Evolutionary conservation across 2,888 invertebrate species (phyloP), one percentile per base, ranked within the genome.

Genomic region (Pristionchus fissidentatus): DNA sequence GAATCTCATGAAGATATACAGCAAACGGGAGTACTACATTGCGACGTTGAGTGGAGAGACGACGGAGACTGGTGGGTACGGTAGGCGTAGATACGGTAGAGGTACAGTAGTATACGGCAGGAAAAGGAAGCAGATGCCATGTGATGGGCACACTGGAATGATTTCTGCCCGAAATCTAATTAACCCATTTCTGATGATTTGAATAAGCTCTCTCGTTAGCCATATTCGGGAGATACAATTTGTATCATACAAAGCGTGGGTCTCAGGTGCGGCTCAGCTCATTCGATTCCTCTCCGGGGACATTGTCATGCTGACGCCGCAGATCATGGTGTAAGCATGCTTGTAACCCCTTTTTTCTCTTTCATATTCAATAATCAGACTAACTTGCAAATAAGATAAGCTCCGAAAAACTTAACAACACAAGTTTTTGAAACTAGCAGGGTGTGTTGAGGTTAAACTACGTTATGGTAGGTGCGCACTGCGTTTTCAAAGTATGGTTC

Each of bases 281-380:
- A n/a, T 82, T 22, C 10, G 7, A 3, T 46, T 52, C 52, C 82
- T 82, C 46, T 82, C 82, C 13, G 82, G 57, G 2, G 82, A 82
- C 32, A 82, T 82, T 35, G 70, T 82, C 66, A 70, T 82, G n/a
- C 49, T 70, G n/a, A 82, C 82, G 3, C 82, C 82, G 4, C 82
- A 82, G 29, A 82, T 82, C 32, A 46, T 82, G n/a, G 70, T 82
- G 82, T 82, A 15, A 66, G 66, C 70, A n/a, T n/a, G n/a, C n/a
- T n/a, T n/a, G n/a, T n/a, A n/a, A n/a, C n/a, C n/a, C 32, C 19
- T 19, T 35, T 35, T n/a, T 22, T 60, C n/a, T 26, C 15, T 60
- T 60, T 8, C 19, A 8, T 32, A 32, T 8, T 73, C 32, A 32
- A 73, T 73, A 19, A 8, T 19, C 38, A 13, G 13, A 38, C 26